Base-by-base conservation (phyloP, 1,140 invertebrate species). In the Colletes latitarsis region DNA sequence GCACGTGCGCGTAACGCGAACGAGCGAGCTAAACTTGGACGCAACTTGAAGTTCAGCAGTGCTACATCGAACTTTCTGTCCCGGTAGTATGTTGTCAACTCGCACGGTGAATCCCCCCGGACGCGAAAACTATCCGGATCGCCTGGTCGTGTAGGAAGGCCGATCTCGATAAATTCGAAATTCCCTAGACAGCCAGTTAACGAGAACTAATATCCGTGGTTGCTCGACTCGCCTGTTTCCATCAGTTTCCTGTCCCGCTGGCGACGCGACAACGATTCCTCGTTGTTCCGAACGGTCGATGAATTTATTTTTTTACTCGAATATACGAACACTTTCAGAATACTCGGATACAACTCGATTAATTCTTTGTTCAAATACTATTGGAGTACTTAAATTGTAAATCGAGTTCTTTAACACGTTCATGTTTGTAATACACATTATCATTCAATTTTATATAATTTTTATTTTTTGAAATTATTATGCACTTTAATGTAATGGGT, bases 41-140 rank as follows among this genome's bases (percentile, higher is more conserved):
- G 71, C 53, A 86, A 80, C 76, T 87, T 80, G 60, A 82, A 84
- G 64, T 81, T 84, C 73, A 46, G 21, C 58, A 43, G n/a, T 19
- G 43, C 63, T 46, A 41, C 46, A 74, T 76, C 39, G 62, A 82
- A 84, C 60, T 30, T 87, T 79, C 68, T 21, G 60, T 52, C 64
- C 49, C 10, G 53, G 39, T 66, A 6, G 79, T 53, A 55, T 52
- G 58, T 73, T 41, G 55, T 77, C 71, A 64, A 85, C 60, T 77
- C 55, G 75, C 46, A 21, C 60, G 66, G 3, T 43, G 64, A 76
- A 76, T 74, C 30, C 68, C n/a, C 77, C 46, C 53, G 72, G 21
- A 64, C 52, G 58, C 15, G 76, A 81, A 63, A 85, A 81, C 62
- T 76, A 62, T 70, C 60, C 73, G 58, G 60, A 81, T 66, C 67